These are phyloP conservation scores for Coelopa frigida DNA, from an alignment of 1,140 invertebrate species.

Conservation along the genomic window DNA sequence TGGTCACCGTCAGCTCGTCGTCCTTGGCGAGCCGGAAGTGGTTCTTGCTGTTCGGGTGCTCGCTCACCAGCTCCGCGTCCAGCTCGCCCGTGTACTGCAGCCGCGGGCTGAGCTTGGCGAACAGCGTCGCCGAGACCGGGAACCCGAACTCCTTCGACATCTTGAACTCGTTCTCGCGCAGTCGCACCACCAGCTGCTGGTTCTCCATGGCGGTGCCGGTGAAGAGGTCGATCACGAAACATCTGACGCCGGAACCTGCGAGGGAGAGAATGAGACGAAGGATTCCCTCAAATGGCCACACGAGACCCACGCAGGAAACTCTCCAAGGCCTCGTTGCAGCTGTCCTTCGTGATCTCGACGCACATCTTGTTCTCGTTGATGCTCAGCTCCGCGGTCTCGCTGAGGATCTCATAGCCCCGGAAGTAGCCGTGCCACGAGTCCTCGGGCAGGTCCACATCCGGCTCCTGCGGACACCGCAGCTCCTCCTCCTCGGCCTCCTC, in stretches of 20 bases:
- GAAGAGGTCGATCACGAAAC: conserved; percentile 30
- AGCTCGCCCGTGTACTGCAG: conserved; percentile 30
- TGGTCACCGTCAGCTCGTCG: conserved; percentile 18
- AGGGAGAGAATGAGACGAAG: neutral
- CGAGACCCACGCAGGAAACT: conserved; percentile 23
- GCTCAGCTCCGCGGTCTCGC: conserved; percentile 10
- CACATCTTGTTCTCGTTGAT: conserved; percentile 26
- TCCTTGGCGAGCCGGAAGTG: conserved; percentile 12
- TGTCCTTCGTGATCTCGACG: conserved; percentile 15
- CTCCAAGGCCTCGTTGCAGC: conserved; percentile 14
- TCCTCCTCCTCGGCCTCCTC: neutral
- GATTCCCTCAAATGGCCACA: neutral
- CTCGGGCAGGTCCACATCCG: neutral
- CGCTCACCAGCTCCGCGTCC: neutral
- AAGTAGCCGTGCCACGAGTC: conserved; percentile 29
- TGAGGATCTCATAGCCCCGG: conserved; percentile 24
- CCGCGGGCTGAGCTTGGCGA: conserved; percentile 30
- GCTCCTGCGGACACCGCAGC: neutral
- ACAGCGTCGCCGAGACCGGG: conserved; percentile 29
- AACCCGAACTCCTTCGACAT: conserved; percentile 28
- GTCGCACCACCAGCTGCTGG: conserved; percentile 26
- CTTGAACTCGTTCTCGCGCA: conserved; percentile 29
- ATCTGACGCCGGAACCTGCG: conserved; percentile 26
- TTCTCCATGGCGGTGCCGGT: conserved; percentile 21
- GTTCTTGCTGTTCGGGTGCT: too few species aligned